phyloP scores from a whole-genome alignment of 1,140 invertebrate species.

The Goniozus legneri region DNA sequence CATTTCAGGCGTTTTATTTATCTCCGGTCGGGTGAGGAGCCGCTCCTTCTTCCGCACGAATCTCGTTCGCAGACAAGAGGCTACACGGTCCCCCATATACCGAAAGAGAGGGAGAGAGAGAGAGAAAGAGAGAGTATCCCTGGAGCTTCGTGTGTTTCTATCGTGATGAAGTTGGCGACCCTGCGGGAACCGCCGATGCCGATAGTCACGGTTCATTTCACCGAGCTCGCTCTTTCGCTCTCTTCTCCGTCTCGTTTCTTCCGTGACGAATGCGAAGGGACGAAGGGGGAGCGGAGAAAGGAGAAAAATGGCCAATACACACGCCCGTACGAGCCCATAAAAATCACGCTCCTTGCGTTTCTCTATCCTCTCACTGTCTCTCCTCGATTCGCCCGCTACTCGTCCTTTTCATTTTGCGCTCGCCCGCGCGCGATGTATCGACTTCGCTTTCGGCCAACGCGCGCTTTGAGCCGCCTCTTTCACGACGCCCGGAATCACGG shows the following conservation, averaged over 20 bases:
- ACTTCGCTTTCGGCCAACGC: conserved; percentile 13
- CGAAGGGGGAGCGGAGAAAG: conserved; percentile 8
- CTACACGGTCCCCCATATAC: no score
- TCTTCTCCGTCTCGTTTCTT: neutral
- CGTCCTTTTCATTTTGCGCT: neutral
- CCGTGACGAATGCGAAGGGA: neutral
- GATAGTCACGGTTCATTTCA: conserved; percentile 31
- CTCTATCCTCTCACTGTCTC: no score
- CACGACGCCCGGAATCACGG: conserved; percentile 1
- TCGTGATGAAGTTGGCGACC: no score
- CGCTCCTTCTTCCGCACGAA: conserved; percentile 1
- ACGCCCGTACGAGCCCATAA: conserved; percentile 25
- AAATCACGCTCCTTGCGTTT: conserved; percentile 24
- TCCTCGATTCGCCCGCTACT: no score
- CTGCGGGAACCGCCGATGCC: conserved; percentile 21
- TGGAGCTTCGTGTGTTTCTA: no score
- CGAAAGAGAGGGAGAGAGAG: no score
- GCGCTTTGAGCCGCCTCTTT: no score
- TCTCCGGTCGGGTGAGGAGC: conserved; percentile 1
- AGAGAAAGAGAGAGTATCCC: no score
- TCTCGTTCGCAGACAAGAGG: conserved; percentile 7
- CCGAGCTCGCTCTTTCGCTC: conserved; percentile 1
- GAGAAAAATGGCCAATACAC: conserved; percentile 24
- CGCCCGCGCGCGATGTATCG: conserved; percentile 17
- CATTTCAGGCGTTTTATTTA: conserved; percentile 22